Evolutionary conservation across 2,888 invertebrate species (phyloP).

Genomic region (Drosophila kambysellisi): DNA sequence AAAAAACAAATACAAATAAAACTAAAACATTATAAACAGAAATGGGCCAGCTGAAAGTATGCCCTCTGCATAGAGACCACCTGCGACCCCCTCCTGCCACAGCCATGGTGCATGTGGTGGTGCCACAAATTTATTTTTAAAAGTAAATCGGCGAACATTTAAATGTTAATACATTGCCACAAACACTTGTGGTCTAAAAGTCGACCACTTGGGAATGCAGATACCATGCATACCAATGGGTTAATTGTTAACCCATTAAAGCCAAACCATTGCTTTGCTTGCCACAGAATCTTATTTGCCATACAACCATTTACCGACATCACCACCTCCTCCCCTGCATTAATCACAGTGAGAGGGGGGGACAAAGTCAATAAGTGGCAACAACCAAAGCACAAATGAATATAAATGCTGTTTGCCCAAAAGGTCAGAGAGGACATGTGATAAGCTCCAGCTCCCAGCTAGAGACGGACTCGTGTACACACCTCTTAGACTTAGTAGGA

Average conservation of each 20-base stretch:
- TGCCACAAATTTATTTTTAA: slow-evolving; percentile 27
- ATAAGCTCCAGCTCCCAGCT: slow-evolving; percentile 7
- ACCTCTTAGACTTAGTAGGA: not conserved
- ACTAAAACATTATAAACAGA: slow-evolving; percentile 47
- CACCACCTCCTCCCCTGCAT: not conserved
- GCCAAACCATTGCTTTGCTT: slow-evolving; percentile 11
- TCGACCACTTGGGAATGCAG: slow-evolving; percentile 26
- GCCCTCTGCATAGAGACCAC: not conserved
- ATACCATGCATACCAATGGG: slow-evolving; percentile 44
- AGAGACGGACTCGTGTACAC: slow-evolving; percentile 7
- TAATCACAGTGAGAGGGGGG: slow-evolving; percentile 36
- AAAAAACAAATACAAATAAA: slow-evolving; percentile 13
- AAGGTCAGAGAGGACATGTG: slow-evolving; percentile 24
- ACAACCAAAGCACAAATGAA: slow-evolving; percentile 57
- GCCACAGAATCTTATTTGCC: slow-evolving; percentile 27
- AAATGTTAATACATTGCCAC: slow-evolving; percentile 13
- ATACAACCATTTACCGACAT: slow-evolving; percentile 19
- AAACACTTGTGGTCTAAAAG: slow-evolving; percentile 11
- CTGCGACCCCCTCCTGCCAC: not conserved
- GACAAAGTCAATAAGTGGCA: slow-evolving; percentile 55
- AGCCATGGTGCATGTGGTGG: not conserved
- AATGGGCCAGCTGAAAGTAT: slow-evolving; percentile 31
- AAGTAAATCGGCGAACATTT: slow-evolving; percentile 19
- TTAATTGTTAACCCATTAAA: slow-evolving; percentile 59
- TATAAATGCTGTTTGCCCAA: slow-evolving; percentile 54